These are phyloP conservation scores for Siphamia tubifer DNA, from an alignment of 2,113 vertebrate genomes.

Conservation along the genomic window DNA sequence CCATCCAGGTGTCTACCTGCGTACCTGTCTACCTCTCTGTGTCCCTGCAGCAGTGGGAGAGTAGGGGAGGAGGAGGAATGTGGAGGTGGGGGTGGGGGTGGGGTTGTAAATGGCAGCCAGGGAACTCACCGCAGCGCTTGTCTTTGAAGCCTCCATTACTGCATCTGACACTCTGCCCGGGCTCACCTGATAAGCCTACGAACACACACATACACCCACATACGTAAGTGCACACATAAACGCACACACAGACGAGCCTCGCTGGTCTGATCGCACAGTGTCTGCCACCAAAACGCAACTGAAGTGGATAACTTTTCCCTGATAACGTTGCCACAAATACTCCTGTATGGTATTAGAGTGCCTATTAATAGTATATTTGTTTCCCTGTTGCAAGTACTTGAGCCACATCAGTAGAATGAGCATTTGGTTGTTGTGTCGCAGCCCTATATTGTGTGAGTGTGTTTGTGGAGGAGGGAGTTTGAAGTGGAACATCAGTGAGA, in stretches of 20 bases:
- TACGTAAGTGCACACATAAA: conserved; percentile 56
- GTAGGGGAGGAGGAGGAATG: not conserved
- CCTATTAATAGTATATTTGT: conserved; percentile 5
- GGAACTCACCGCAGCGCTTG: conserved; percentile 83
- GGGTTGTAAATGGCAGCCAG: conserved; percentile 66
- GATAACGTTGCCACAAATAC: conserved; percentile 11
- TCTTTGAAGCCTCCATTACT: conserved; percentile 85
- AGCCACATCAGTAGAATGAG: conserved; percentile 21
- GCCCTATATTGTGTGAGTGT: conserved; percentile 1
- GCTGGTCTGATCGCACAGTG: conserved; percentile 35
- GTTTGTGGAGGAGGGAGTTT: conserved; percentile 44
- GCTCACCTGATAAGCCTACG: conserved; percentile 84
- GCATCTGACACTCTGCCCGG: conserved; percentile 84
- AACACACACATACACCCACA: conserved; percentile 76
- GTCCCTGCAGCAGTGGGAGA: not conserved
- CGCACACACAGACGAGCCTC: conserved; percentile 58
- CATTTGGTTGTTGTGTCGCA: conserved; percentile 22
- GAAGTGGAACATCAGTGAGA: conserved; percentile 63
- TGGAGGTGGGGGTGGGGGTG: not conserved
- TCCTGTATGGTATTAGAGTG: not conserved
- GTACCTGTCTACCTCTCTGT: conserved; percentile 30
- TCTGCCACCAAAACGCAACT: conserved; percentile 18
- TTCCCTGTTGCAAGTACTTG: not conserved
- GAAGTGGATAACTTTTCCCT: conserved; percentile 3
- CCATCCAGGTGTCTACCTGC: conserved; percentile 33